Evolutionary conservation across 2,888 invertebrate species (phyloP).

Genomic region (Eupithecia dodoneata): DNA sequence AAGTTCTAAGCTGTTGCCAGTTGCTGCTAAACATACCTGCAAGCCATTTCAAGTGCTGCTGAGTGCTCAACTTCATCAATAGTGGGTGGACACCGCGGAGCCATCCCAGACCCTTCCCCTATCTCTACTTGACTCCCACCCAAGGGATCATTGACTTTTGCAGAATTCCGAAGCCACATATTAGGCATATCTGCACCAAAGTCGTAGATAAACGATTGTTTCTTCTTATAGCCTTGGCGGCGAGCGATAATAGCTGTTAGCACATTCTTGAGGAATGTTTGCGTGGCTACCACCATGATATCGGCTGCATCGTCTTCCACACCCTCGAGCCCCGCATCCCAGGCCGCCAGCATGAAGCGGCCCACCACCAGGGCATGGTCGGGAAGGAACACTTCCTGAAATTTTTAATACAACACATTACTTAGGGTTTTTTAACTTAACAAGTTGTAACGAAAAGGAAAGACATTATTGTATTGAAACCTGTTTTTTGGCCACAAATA

Average conservation of each 20-base stretch:
- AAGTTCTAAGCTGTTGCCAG: background rate
- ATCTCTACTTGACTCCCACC: constrained; percentile 83
- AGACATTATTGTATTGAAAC: too few relatives aligned
- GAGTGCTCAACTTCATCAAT: constrained; percentile 90
- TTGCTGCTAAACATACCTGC: constrained; percentile 69
- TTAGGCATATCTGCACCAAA: constrained; percentile 91
- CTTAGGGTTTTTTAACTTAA: background rate
- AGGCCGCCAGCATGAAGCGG: constrained; percentile 92
- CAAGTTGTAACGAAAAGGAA: background rate
- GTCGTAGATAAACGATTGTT: constrained; percentile 88
- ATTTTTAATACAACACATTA: constrained; percentile 26
- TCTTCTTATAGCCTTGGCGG: constrained; percentile 84
- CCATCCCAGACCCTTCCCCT: constrained; percentile 85
- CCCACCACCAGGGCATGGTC: constrained; percentile 93
- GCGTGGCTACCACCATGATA: constrained; percentile 91
- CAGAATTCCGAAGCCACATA: constrained; percentile 90
- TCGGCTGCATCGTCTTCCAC: constrained; percentile 93
- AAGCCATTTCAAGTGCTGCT: constrained; percentile 89
- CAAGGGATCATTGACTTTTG: constrained; percentile 86
- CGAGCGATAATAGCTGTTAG: constrained; percentile 91
- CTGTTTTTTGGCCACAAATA: too few relatives aligned
- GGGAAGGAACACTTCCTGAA: constrained; percentile 91
- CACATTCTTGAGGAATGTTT: constrained; percentile 92
- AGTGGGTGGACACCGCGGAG: constrained; percentile 87
- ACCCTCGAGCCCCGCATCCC: constrained; percentile 94